Conservation (phyloP, 2,113 vertebrate species). For the Sminthopsis crassicaudata region DNA sequence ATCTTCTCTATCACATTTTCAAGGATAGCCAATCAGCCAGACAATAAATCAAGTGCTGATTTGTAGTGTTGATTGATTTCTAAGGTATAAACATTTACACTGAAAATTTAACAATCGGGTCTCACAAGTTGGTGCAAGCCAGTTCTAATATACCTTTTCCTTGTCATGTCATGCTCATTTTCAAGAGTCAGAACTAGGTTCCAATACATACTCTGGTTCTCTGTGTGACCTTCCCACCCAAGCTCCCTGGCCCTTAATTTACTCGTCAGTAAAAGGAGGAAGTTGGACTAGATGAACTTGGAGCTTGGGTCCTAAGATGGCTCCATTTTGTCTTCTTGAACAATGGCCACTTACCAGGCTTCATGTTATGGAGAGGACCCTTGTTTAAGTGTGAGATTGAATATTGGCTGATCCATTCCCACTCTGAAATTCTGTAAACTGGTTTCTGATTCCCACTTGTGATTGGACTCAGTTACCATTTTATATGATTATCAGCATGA, state of each 20-base stretch:
- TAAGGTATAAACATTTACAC: neutral
- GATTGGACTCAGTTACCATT: neutral
- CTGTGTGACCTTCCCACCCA: neutral
- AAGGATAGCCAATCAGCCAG: neutral
- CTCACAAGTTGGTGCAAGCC: neutral
- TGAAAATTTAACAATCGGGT: neutral
- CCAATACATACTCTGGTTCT: no score
- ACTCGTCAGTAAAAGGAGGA: neutral
- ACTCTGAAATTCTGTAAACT: neutral
- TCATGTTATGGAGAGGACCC: neutral
- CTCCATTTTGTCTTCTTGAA: neutral
- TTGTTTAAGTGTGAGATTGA: neutral
- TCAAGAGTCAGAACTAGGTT: no score
- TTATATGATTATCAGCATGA: neutral
- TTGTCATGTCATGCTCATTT: neutral
- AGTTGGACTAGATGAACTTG: neutral
- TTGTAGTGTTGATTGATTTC: neutral
- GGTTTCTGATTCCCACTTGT: neutral
- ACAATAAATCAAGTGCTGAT: neutral
- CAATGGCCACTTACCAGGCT: neutral
- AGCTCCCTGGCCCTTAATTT: neutral
- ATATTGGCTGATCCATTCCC: neutral
- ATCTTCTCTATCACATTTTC: neutral
- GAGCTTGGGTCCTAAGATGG: neutral
- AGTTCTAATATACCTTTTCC: neutral